Percentiles rank a stretch among this genome's conserved stretches.
These are phyloP conservation scores for Miniopterus natalensis DNA, from an alignment of 2,113 vertebrate species.

Conservation along the genomic window DNA sequence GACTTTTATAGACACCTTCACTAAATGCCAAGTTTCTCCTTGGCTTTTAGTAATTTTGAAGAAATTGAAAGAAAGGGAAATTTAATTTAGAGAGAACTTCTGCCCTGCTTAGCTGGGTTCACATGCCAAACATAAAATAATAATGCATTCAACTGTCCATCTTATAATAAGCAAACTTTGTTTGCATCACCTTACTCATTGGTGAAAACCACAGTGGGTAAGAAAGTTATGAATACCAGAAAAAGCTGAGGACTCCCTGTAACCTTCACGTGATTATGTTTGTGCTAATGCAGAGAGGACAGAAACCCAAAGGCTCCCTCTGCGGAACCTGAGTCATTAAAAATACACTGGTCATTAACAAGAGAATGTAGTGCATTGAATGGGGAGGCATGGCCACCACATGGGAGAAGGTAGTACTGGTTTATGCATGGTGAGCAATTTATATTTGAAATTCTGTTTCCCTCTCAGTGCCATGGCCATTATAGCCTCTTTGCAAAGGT, in stretches of 20 bases:
- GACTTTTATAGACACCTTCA: conserved; percentile 64
- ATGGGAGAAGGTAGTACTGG: conserved; percentile 67
- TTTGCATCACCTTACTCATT: conserved; percentile 82
- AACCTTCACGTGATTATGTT: conserved; percentile 87
- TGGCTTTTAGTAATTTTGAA: conserved; percentile 86
- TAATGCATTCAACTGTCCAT: conserved; percentile 86
- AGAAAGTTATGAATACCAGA: conserved; percentile 81
- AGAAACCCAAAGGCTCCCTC: conserved; percentile 81
- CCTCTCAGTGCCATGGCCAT: conserved; percentile 20
- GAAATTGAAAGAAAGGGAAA: conserved; percentile 82
- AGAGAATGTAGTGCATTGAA: conserved; percentile 71
- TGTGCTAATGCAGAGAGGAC: conserved; percentile 83
- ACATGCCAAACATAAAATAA: conserved; percentile 87
- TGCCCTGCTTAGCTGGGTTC: conserved; percentile 85
- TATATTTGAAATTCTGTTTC: conserved; percentile 67
- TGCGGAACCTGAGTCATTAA: conserved; percentile 84
- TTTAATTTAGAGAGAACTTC: conserved; percentile 86
- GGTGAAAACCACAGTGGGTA: conserved; percentile 76
- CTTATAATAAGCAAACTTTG: conserved; percentile 87
- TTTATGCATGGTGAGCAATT: conserved; percentile 74
- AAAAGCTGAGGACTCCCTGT: conserved; percentile 80
- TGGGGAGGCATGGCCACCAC: neutral
- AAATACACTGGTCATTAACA: conserved; percentile 85
- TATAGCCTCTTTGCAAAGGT: neutral
- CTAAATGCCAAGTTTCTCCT: conserved; percentile 24